These are phyloP conservation scores for Philereme transversata DNA, from an alignment of 2,888 invertebrate species.

Conservation along the genomic window DNA sequence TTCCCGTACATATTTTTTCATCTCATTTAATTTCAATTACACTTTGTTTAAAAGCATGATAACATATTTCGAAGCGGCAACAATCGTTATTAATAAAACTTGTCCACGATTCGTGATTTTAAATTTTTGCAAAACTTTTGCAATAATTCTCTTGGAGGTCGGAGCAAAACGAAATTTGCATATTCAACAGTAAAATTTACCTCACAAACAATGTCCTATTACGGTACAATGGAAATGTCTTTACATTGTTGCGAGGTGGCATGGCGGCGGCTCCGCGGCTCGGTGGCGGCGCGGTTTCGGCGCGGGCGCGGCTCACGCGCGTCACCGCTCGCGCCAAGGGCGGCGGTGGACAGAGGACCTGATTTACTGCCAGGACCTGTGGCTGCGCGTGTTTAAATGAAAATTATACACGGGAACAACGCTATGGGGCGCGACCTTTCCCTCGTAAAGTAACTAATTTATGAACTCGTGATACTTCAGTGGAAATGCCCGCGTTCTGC, in stretches of 20 bases:
- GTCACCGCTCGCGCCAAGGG: constrained; percentile 55
- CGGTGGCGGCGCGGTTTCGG: constrained; percentile 40
- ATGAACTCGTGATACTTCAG: constrained; percentile 73
- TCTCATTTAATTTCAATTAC: not conserved
- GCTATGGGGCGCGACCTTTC: constrained; percentile 70
- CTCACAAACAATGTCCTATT: constrained; percentile 81
- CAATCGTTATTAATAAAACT: constrained; percentile 52
- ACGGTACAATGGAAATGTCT: constrained; percentile 79
- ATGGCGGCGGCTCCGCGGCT: constrained; percentile 9
- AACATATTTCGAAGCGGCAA: constrained; percentile 28
- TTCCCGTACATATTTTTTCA: too few relatives aligned
- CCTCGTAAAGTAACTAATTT: constrained; percentile 79
- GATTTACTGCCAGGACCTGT: constrained; percentile 77
- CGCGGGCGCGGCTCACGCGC: constrained; percentile 41
- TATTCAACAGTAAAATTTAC: constrained; percentile 80
- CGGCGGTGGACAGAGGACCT: constrained; percentile 57
- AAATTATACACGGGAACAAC: constrained; percentile 74
- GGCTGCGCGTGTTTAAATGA: constrained; percentile 76
- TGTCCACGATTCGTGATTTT: constrained; percentile 73
- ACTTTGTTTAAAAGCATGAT: constrained; percentile 8
- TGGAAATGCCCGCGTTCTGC: constrained; percentile 65
- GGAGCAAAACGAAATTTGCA: constrained; percentile 76
- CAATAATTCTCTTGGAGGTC: constrained; percentile 76
- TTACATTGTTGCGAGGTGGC: constrained; percentile 71
- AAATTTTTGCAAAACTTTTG: constrained; percentile 77